Base-by-base conservation (phyloP, 2,888 invertebrate genomes). In the Epirrita christyi region DNA sequence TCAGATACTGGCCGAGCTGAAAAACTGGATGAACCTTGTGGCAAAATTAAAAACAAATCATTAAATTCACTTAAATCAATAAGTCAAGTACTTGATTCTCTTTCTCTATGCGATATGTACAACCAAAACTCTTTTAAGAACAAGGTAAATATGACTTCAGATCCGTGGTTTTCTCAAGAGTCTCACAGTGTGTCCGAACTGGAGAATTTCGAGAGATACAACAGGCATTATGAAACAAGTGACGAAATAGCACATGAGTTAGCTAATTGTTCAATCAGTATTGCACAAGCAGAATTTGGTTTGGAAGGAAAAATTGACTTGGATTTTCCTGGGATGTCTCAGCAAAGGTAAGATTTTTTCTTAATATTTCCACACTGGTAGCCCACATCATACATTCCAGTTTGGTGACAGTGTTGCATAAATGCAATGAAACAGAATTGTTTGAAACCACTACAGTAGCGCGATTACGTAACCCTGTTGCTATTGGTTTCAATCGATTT, bases 101-200 rank as follows among this genome's bases (percentile, higher is more conserved):
- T 93, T 47, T 89, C 93, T 47, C 44, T 86, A n/a, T 84, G 92
- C 52, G 90, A 91, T 68, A 77, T 67, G 50, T 75, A 77, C 27
- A 72, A 69, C 48, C 56, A 60, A 13, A 66, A 51, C 8, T 64
- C 63, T 44, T 64, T 64, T 29, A 69, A 76, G 47, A 57, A 62
- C 29, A 67, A 61, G 37, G 42, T 52, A 34, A 69, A 80, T 61
- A 70, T 86, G 27, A 69, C 75, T 60, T 79, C 79, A 47, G 63
- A 72, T 29, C 88, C 89, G 9, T 91, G 91, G 91, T 70, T 70
- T 48, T 68, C 68, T 34, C 58, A 66, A 50, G 86, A 83, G 73
- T 72, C 55, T 48, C 75, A 84, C 40, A 88, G 88, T 81, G 83
- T 89, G 6, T 80, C 82, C 47, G 91, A 91, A 62, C 68, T 64